phyloP scores from a whole-genome alignment of 2,888 invertebrate genomes.

The Pasiphila rectangulata region DNA sequence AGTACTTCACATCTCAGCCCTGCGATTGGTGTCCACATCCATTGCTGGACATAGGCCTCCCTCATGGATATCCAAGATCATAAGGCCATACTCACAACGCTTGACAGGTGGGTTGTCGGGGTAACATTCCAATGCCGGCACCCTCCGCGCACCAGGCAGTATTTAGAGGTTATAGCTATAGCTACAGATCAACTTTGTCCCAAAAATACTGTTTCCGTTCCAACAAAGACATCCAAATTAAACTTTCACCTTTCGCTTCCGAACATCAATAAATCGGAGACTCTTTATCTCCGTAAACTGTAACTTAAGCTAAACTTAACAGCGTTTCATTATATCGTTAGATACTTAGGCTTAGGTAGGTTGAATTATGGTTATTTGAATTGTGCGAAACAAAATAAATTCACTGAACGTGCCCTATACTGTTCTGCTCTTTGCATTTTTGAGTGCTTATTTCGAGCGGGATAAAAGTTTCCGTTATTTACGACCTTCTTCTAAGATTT shows the following conservation, averaged over 20 bases:
- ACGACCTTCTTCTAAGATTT: constrained; percentile 75
- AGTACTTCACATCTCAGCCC: too few relatives aligned
- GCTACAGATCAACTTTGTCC: background rate
- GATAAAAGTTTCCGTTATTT: constrained; percentile 81
- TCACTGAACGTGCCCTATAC: constrained; percentile 79
- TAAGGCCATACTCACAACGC: too few relatives aligned
- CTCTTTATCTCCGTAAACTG: constrained; percentile 75
- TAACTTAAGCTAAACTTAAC: constrained; percentile 71
- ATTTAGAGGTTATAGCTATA: too few relatives aligned
- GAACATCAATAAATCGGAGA: constrained; percentile 74
- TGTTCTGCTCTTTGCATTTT: constrained; percentile 81
- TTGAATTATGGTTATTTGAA: constrained; percentile 81
- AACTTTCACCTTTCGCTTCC: constrained; percentile 17
- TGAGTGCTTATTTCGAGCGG: constrained; percentile 80
- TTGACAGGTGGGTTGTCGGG: too few relatives aligned
- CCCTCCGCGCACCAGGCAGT: too few relatives aligned
- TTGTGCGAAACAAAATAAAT: constrained; percentile 81
- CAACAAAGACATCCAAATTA: constrained; percentile 18
- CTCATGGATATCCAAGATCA: too few relatives aligned
- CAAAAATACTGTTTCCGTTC: constrained; percentile 6
- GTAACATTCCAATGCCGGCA: too few relatives aligned
- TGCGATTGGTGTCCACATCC: too few relatives aligned
- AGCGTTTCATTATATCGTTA: constrained; percentile 80
- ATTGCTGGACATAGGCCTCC: too few relatives aligned
- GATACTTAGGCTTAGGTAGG: constrained; percentile 69